phyloP scores from a whole-genome alignment of 2,113 vertebrate species.

The Semicossyphus pulcher region DNA sequence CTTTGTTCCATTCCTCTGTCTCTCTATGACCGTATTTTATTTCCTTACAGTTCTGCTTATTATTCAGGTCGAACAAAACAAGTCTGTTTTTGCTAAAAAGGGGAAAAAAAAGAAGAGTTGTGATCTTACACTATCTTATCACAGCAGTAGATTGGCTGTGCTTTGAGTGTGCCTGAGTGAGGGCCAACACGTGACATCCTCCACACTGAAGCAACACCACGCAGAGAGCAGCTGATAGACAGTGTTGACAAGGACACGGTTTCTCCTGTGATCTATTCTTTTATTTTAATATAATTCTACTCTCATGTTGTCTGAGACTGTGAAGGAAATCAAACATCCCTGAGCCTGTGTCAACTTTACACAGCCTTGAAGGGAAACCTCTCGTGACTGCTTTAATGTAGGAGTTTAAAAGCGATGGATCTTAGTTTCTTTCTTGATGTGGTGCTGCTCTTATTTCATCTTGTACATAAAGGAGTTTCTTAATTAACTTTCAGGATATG shows the following conservation, averaged over 20 bases:
- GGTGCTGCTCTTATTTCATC: background rate
- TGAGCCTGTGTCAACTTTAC: background rate
- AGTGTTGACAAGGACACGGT: background rate
- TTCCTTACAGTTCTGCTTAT: background rate
- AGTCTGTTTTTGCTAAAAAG: background rate
- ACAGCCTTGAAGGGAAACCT: slow-evolving; percentile 6
- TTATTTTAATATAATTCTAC: background rate
- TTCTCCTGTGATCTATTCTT: background rate
- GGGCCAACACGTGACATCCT: slow-evolving; percentile 51
- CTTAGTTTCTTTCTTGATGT: background rate
- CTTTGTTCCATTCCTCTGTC: background rate
- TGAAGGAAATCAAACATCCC: slow-evolving; percentile 14
- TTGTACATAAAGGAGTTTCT: background rate
- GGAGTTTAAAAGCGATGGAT: background rate
- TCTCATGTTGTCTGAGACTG: background rate
- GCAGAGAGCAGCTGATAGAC: slow-evolving; percentile 7
- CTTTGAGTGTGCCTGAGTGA: slow-evolving; percentile 18
- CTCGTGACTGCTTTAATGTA: background rate
- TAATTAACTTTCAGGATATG: too few species aligned
- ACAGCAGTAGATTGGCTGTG: slow-evolving; percentile 38
- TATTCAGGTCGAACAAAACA: background rate
- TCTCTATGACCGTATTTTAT: background rate
- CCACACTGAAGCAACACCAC: slow-evolving; percentile 8
- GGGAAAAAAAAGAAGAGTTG: slow-evolving; percentile 10
- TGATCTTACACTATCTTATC: slow-evolving; percentile 52